Conservation (phyloP, 2,113 vertebrate species). For the Colius striatus region DNA sequence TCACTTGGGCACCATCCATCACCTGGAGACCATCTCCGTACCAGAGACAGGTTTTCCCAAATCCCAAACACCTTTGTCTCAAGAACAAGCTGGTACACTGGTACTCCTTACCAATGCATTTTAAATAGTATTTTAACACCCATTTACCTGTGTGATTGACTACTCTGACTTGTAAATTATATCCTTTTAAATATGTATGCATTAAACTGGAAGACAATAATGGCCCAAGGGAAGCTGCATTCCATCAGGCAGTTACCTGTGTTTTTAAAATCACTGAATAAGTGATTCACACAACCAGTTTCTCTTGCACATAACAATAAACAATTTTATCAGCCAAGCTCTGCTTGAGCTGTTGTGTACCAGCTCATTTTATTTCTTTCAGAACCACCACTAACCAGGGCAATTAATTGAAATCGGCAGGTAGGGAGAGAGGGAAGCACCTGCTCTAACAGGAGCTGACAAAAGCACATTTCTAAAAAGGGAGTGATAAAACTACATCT, state of each 20-base stretch:
- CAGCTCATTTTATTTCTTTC: background rate
- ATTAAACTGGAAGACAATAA: background rate
- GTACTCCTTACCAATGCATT: background rate
- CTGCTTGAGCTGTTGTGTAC: background rate
- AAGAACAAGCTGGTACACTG: background rate
- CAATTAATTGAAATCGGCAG: slow-evolving; percentile 44
- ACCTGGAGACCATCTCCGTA: background rate
- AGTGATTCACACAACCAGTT: background rate
- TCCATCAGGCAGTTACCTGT: slow-evolving; percentile 25
- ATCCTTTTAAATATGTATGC: background rate
- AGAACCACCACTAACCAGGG: slow-evolving; percentile 8
- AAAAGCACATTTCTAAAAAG: slow-evolving; percentile 4
- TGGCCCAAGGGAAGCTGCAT: background rate
- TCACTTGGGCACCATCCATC: background rate
- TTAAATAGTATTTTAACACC: background rate
- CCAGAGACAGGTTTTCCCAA: background rate
- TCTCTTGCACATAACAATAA: slow-evolving; percentile 1
- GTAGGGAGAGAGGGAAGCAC: background rate
- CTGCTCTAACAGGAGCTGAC: slow-evolving; percentile 18
- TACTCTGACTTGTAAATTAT: background rate
- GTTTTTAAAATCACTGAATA: background rate
- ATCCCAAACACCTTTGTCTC: background rate
- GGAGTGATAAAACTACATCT: background rate
- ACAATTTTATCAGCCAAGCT: slow-evolving; percentile 5
- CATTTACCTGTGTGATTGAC: background rate